Percentiles rank a stretch among this genome's conserved stretches.
phyloP scores from a whole-genome alignment of 2,113 vertebrate genomes.

The Charadrius vociferus region DNA sequence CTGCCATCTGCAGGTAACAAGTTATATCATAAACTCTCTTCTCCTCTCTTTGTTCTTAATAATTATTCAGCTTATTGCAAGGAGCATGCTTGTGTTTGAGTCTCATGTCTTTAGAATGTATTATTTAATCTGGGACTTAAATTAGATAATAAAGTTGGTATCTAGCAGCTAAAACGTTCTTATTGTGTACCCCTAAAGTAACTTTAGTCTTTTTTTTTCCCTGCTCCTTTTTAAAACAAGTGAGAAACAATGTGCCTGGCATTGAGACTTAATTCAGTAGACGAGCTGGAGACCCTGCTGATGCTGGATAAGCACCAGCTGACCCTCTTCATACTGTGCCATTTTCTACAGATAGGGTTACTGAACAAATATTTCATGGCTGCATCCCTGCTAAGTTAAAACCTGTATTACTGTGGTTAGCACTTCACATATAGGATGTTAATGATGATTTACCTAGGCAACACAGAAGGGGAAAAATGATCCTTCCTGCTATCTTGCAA shows the following conservation, averaged over 20 bases:
- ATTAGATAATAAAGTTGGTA: not conserved
- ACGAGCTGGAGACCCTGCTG: constrained; percentile 51
- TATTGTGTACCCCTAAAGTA: not conserved
- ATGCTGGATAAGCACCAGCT: constrained; percentile 34
- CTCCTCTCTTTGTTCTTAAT: not conserved
- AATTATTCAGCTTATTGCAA: not conserved
- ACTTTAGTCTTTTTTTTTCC: not conserved
- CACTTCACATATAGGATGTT: constrained; percentile 51
- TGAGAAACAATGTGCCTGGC: constrained; percentile 21
- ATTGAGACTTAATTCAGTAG: constrained; percentile 40
- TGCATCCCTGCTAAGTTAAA: constrained; percentile 63
- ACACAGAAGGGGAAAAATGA: constrained; percentile 36
- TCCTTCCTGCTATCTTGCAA: constrained; percentile 38
- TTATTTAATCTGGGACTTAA: not conserved
- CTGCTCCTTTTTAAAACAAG: constrained; percentile 6
- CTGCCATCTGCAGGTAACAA: constrained; percentile 99
- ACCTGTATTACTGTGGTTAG: constrained; percentile 17
- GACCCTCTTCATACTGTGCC: constrained; percentile 59
- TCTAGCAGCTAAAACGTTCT: not conserved
- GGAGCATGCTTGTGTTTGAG: not conserved
- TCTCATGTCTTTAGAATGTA: not conserved
- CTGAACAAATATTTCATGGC: constrained; percentile 53
- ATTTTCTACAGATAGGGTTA: constrained; percentile 53
- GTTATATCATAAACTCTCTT: constrained; percentile 48
- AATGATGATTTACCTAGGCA: constrained; percentile 54